Base-by-base conservation (phyloP, 2,113 vertebrate genomes). In the Pangasianodon gigas region DNA sequence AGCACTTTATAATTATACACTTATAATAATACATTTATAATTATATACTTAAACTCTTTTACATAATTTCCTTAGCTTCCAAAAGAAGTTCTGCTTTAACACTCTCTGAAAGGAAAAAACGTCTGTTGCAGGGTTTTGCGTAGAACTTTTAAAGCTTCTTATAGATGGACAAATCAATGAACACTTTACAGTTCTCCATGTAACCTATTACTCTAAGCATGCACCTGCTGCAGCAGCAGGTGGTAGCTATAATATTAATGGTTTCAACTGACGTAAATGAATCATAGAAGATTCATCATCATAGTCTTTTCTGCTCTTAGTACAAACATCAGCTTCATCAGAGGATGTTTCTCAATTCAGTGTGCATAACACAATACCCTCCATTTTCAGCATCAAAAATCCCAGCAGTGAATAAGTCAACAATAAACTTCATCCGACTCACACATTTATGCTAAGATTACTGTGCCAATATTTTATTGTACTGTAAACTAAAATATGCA, bases 371-470 rank as follows among this genome's bases (percentile, higher is more conserved):
- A 92, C 86, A 41, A 90, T 88, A 90, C 90, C 41, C 85, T 85
- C 46, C 24, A 51, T n/a, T 91, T 92, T 92, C 58, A 74, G 85
- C 92, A 85, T 86, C 92, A 93, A 90, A 92, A 91, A 92, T 94
- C 93, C 91, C 93, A 91, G 89, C 91, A 82, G 91, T 94, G 93
- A 94, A 90, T 94, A 95, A 94, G 91, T 93, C 95, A 92, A 91
- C 92, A 92, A 93, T 95, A 94, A 95, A 93, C 87, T 69, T 91
- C 92, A 92, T 93, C 89, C 85, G 91, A 94, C 94, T 96, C 95
- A 91, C 44, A 32, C 11, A n/a, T 54, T 29, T 16, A 51, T 80
- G 77, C 32, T 41, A 44, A 56, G 10, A 52, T 51, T 71, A 13
- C 19, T 71, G 29, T 86, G 67, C 16, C 32, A 41, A 84, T n/a